Percentiles rank a stretch among this genome's conserved stretches.
Evolutionary conservation across 2,113 vertebrate genomes (phyloP).

Genomic region (Peromyscus californicus): DNA sequence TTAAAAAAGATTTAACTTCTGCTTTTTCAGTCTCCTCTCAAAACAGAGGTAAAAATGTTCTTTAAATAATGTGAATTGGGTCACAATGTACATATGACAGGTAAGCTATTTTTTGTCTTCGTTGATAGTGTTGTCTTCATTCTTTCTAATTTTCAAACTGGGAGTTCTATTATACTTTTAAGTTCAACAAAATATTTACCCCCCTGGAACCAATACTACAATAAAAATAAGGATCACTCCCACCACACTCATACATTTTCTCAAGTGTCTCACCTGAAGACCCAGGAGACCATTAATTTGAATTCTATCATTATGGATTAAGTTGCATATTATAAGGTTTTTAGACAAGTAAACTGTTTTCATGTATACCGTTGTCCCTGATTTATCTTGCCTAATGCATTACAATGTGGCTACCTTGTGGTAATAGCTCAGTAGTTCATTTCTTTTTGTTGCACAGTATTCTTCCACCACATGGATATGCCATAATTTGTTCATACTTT

Average conservation of each 20-base stretch:
- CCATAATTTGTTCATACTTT: neutral
- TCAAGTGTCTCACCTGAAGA: neutral
- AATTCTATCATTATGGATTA: neutral
- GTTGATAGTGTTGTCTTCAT: neutral
- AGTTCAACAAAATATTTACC: neutral
- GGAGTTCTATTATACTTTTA: neutral
- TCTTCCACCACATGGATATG: neutral
- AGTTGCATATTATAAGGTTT: conserved; percentile 24
- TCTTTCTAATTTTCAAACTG: neutral
- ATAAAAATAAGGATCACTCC: neutral
- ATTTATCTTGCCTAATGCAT: conserved; percentile 11
- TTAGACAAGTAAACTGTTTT: neutral
- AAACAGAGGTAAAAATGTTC: neutral
- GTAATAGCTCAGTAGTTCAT: neutral
- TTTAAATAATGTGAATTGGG: conserved; percentile 14
- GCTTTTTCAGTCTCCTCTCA: neutral
- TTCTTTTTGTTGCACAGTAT: neutral
- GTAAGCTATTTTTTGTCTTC: neutral
- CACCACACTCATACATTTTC: neutral
- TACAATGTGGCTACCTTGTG: neutral
- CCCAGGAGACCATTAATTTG: neutral
- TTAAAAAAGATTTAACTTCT: neutral
- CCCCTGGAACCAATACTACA: neutral
- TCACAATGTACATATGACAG: neutral
- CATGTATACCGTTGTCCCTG: neutral